Conservation (phyloP, 2,113 vertebrate genomes). For the Parotia lawesii region DNA sequence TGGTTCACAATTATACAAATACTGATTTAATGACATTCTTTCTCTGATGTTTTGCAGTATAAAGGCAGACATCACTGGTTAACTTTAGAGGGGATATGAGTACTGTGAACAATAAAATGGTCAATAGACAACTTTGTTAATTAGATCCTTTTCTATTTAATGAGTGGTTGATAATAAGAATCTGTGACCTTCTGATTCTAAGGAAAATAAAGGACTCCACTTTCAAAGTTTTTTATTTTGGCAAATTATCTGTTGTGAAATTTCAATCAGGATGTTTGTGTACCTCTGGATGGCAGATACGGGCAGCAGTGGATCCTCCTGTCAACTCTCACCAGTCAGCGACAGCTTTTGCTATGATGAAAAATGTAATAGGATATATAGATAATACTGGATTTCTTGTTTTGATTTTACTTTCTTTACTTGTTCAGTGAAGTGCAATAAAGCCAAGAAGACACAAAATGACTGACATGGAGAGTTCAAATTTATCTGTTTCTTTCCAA, state of each 20-base stretch:
- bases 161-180: neutral
- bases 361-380: conserved; percentile 4
- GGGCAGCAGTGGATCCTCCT: neutral
- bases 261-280: neutral
- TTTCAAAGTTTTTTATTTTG: neutral
- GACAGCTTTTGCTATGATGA: neutral
- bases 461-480: neutral
- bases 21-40: neutral
- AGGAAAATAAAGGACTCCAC: neutral
- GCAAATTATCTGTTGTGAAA: neutral
- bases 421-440: neutral
- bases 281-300: neutral
- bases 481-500: neutral
- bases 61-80: neutral
- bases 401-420: conserved; percentile 17
- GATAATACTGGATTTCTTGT: neutral
- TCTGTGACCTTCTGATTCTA: neutral
- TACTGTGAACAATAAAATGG: neutral
- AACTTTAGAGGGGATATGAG: neutral
- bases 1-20: neutral
- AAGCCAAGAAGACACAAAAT: neutral
- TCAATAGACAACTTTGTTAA: neutral
- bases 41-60: neutral
- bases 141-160: neutral
- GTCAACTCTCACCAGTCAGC: neutral